Percentiles rank a stretch among this genome's conserved stretches.
phyloP scores from a whole-genome alignment of 2,888 invertebrate genomes.

The Amiota mariae region DNA sequence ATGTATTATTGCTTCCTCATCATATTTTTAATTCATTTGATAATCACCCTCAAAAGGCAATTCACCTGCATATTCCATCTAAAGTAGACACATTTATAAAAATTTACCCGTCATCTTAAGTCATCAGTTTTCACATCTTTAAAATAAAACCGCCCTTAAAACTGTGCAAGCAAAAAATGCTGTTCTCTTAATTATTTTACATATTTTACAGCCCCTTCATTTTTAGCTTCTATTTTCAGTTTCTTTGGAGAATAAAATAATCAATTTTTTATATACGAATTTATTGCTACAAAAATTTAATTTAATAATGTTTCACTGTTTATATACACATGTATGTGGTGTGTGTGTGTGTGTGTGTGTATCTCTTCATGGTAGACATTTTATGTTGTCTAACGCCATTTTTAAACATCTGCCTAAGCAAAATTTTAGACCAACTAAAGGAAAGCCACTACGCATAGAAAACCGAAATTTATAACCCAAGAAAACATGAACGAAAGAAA shows the following conservation, averaged over 20 bases:
- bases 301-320: slow-evolving; percentile 53
- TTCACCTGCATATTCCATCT: slow-evolving; percentile 31
- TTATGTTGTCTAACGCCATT: slow-evolving; percentile 54
- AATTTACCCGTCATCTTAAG: not conserved
- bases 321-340: too few species aligned
- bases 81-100: slow-evolving; percentile 6
- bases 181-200: slow-evolving; percentile 60
- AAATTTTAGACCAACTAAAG: not conserved
- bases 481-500: slow-evolving; percentile 13
- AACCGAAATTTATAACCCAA: slow-evolving; percentile 41
- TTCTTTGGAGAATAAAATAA: slow-evolving; percentile 15
- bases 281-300: slow-evolving; percentile 64
- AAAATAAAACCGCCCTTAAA: slow-evolving; percentile 34
- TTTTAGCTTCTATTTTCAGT: not conserved
- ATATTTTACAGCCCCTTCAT: slow-evolving; percentile 62
- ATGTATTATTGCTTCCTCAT: too few species aligned
- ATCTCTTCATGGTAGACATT: slow-evolving; percentile 23
- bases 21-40: too few species aligned
- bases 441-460: not conserved
- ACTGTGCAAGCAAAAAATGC: too few species aligned
- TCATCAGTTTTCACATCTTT: not conserved
- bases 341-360: too few species aligned
- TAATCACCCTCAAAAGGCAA: too few species aligned
- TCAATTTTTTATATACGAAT: slow-evolving; percentile 60
- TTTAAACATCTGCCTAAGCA: slow-evolving; percentile 2